These are phyloP conservation scores for Brachyptera putata DNA, from an alignment of 2,888 invertebrate species.

Conservation along the genomic window DNA sequence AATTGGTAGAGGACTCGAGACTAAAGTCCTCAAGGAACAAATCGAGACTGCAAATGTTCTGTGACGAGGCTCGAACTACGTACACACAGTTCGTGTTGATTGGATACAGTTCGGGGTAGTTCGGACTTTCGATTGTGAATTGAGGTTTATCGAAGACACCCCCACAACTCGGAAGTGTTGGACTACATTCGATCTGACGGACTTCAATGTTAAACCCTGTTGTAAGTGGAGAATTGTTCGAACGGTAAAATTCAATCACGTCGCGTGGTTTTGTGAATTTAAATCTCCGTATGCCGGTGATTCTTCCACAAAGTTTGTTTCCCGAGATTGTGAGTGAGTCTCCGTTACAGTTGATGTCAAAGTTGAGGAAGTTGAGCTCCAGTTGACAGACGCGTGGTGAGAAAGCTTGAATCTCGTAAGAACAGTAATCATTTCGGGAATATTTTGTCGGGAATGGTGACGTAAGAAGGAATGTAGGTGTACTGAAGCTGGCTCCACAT, in stretches of 20 bases:
- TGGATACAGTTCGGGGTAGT: constrained; percentile 50
- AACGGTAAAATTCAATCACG: constrained; percentile 19
- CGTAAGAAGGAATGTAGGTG: constrained; percentile 11
- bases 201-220: constrained; percentile 20
- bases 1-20: constrained; percentile 48
- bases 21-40: constrained; percentile 55
- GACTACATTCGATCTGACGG: constrained; percentile 18
- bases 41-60: constrained; percentile 51
- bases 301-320: constrained; percentile 17
- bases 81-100: constrained; percentile 48
- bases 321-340: constrained; percentile 22
- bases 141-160: constrained; percentile 49
- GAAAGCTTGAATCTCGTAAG: constrained; percentile 21
- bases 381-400: constrained; percentile 19
- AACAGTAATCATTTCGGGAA: constrained; percentile 1
- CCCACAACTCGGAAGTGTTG: constrained; percentile 38
- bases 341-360: constrained; percentile 26
- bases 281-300: constrained; percentile 1
- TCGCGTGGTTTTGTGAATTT: constrained; percentile 21
- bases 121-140: constrained; percentile 50
- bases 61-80: constrained; percentile 46
- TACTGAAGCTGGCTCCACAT: constrained; percentile 9
- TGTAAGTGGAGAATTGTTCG: not conserved
- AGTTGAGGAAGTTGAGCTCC: constrained; percentile 23
- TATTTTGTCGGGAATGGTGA: constrained; percentile 22